phyloP scores from a whole-genome alignment of 2,113 vertebrate species.

The Tetrao urogallus region DNA sequence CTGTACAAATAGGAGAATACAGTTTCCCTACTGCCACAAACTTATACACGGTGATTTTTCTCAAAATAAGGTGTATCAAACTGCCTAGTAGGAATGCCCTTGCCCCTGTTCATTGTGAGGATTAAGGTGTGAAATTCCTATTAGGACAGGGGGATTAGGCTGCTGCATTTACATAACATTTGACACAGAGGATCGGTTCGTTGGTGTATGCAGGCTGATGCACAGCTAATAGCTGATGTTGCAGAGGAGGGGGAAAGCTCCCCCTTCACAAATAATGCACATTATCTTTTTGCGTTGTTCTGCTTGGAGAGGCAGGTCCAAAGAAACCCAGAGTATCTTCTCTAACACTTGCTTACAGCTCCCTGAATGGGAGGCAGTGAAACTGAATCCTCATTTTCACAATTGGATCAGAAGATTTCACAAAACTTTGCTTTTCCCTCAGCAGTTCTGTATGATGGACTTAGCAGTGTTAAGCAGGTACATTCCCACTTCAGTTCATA shows the following conservation, averaged over 20 bases:
- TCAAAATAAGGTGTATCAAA: not conserved
- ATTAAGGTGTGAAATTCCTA: slow-evolving; percentile 65
- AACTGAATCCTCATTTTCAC: not conserved
- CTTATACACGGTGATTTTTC: not conserved
- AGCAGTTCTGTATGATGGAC: not conserved
- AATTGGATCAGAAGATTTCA: not conserved
- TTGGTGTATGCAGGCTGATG: fast-evolving
- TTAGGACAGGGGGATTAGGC: slow-evolving; percentile 45
- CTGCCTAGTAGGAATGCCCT: not conserved
- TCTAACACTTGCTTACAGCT: not conserved
- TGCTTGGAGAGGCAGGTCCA: not conserved
- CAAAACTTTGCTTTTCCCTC: not conserved
- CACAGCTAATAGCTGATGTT: not conserved
- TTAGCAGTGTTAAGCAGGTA: not conserved
- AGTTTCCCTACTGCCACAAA: not conserved
- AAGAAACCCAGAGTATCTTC: not conserved
- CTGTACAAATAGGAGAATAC: not conserved
- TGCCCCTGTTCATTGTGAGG: not conserved
- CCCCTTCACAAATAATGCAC: not conserved
- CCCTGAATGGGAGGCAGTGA: not conserved
- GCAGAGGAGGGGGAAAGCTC: not conserved
- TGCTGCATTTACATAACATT: slow-evolving; percentile 52
- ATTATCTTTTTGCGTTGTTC: not conserved
- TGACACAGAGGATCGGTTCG: slow-evolving; percentile 24
- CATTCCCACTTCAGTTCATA: not conserved